Evolutionary conservation across 2,888 invertebrate species (phyloP), one percentile per base, ranked within the genome.

Genomic region (Dexiosoma caninum): DNA sequence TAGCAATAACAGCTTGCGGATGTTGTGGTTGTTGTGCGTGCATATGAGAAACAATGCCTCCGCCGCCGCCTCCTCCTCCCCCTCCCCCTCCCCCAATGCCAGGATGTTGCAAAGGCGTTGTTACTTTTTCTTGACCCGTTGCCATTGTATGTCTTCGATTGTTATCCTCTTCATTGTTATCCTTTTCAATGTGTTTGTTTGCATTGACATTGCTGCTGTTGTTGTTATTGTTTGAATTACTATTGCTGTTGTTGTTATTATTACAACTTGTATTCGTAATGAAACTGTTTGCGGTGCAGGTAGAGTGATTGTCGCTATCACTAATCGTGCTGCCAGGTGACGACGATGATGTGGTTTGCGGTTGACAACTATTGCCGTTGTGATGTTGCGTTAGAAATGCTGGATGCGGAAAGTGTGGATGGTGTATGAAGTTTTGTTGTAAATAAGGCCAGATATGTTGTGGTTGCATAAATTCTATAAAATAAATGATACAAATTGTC

Each of bases 1-100:
- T 96, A 62, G 96, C 95, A 87, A 96, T 94, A 85, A 91, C 89
- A 85, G 89, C 86, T 84, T 88, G 86, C 71, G 81, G 83, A 70
- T 81, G 74, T 62, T 66, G 83, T 62, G 72, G 82, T 84, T 79
- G 83, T 51, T 76, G 81, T 37, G 44, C 10, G 10, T 77, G 81
- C 46, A 81, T 62, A 32, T 57, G 77, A 30, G 67, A 40, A 7
- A 35, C 37, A 10, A 40, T 4, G 32, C 19, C 23, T 16, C 51
- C 78, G 10, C 44, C 60, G n/a, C 69, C 66, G 3, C 64, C 71
- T 6, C 66, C 71, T 9, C 62, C 69, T 23, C 59, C 66, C 10
- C 49, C 62, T 0, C 78, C 62, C 6, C 67, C 69, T 1, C 70
- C 69, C 2, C 64, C 76, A 49, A 14, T 42, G 7, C 40, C 49